phyloP scores from a whole-genome alignment of 2,797 vertebrate genomes.

The Danio kyathit region DNA sequence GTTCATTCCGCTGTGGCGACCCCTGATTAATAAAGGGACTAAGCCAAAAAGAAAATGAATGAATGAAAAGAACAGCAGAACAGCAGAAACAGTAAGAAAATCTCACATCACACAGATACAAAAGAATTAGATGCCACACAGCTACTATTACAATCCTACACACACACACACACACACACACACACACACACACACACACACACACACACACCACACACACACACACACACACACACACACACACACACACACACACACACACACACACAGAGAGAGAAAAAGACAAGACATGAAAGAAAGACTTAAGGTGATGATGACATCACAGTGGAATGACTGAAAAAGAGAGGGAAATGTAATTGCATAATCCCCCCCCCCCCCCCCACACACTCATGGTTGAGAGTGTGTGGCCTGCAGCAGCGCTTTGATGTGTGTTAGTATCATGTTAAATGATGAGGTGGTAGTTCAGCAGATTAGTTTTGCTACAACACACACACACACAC shows the following conservation, averaged over 20 bases:
- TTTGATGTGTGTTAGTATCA: constrained; percentile 50
- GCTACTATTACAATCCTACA: constrained; percentile 17
- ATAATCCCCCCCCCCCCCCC: constrained; percentile 16
- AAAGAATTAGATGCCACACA: not conserved
- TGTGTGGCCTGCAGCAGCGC: constrained; percentile 28
- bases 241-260: not conserved
- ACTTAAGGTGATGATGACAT: constrained; percentile 30
- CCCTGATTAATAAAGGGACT: too few relatives aligned
- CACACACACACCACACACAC: too few relatives aligned
- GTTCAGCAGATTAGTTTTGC: constrained; percentile 40
- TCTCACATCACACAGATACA: not conserved
- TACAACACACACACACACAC: constrained; percentile 32
- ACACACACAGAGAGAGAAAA: not conserved
- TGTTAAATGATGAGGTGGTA: constrained; percentile 49
- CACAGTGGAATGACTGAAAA: constrained; percentile 31
- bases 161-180: not conserved
- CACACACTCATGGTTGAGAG: not conserved
- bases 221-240: not conserved
- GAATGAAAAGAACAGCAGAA: too few relatives aligned
- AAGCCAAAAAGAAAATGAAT: too few relatives aligned
- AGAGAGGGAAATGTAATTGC: constrained; percentile 32
- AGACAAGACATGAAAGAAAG: constrained; percentile 28
- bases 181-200: not conserved
- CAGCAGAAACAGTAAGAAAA: not conserved
- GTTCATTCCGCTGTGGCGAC: too few relatives aligned